Evolutionary conservation across 1,140 invertebrate species (phyloP).

Genomic region (Euglossa dilemma): DNA sequence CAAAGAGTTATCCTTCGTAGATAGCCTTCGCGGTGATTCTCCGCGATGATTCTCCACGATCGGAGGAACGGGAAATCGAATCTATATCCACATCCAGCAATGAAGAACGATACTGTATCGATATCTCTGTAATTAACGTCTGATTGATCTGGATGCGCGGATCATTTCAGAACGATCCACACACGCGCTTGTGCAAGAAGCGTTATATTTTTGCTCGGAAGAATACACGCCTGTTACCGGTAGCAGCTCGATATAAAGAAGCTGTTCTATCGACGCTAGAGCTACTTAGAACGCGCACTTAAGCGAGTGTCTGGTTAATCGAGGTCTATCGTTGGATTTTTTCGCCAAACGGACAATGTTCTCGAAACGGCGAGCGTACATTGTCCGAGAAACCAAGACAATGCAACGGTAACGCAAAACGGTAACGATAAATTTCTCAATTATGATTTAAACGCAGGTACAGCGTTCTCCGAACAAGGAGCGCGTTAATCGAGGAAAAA

Average conservation of each 20-base stretch:
- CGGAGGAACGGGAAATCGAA: constrained; percentile 57
- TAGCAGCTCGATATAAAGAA: background rate
- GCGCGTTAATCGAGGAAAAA: no score
- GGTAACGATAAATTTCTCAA: no score
- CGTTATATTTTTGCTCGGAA: background rate
- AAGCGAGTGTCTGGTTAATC: no score
- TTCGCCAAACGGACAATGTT: no score
- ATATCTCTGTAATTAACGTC: constrained; percentile 45
- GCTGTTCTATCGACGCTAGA: background rate
- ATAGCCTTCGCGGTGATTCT: constrained; percentile 55
- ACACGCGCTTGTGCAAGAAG: background rate
- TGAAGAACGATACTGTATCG: constrained; percentile 47
- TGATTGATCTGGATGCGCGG: constrained; percentile 21
- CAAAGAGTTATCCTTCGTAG: constrained; percentile 8
- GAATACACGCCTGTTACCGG: background rate
- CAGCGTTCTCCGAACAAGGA: no score
- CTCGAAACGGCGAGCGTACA: no score
- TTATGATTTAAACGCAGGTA: no score
- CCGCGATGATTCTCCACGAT: constrained; percentile 58
- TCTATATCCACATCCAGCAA: constrained; percentile 36
- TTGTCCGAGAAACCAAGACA: no score
- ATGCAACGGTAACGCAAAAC: no score
- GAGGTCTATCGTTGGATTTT: no score
- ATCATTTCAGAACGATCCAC: background rate
- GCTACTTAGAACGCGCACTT: no score